A percentile compares a stretch with the other conserved stretches of the same genome.
Conservation (phyloP, 2,797 vertebrate genomes). For the Sebastes vulpes region DNA sequence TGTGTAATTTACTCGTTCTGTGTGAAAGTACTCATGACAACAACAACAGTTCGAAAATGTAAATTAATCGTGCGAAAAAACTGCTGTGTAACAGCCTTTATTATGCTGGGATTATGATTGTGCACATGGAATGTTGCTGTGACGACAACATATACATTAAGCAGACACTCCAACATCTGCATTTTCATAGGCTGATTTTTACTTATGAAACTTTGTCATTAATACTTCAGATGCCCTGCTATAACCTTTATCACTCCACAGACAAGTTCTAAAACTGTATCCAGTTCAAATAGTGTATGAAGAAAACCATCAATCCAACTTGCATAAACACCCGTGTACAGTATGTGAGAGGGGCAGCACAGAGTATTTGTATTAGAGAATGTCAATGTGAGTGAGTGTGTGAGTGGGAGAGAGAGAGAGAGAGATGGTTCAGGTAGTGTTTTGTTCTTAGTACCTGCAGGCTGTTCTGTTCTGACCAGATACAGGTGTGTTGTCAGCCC, state of each 20-base stretch:
- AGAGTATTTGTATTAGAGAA: not conserved
- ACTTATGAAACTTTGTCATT: not conserved
- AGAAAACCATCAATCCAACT: not conserved
- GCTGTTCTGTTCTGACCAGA: constrained; percentile 52
- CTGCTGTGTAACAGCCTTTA: rapidly evolving
- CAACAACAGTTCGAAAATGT: no score
- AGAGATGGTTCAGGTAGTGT: not conserved
- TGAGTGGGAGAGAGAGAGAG: not conserved
- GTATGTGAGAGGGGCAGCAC: not conserved
- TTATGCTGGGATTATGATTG: not conserved
- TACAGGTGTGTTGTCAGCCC: constrained; percentile 46
- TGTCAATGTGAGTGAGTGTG: not conserved
- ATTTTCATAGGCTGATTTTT: not conserved
- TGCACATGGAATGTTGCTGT: not conserved
- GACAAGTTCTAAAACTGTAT: not conserved
- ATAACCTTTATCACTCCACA: not conserved
- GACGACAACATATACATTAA: not conserved
- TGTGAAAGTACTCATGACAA: no score
- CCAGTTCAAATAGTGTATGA: not conserved
- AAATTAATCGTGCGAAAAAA: no score
- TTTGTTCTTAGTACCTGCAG: constrained; percentile 37
- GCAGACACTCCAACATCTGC: not conserved
- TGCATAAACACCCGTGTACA: not conserved
- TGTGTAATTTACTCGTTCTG: no score
- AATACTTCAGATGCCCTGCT: not conserved